Evolutionary conservation across 2,113 vertebrate species (phyloP).

Genomic region (Engystomops pustulosus): DNA sequence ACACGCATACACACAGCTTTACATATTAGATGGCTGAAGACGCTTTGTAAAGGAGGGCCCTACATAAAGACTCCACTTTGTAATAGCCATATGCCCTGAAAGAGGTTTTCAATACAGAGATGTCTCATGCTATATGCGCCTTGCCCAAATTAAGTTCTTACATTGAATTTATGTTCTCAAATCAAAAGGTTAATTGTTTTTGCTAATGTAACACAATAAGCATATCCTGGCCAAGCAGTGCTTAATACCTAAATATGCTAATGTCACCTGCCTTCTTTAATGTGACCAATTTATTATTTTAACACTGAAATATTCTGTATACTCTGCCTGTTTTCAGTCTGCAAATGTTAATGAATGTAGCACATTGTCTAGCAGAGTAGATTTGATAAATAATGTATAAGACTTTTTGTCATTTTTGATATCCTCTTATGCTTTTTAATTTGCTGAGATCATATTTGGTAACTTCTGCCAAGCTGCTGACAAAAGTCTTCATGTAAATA

Average conservation of each 20-base stretch:
- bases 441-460: background rate
- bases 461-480: background rate
- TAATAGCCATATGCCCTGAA: too few species aligned
- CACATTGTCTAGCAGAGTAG: background rate
- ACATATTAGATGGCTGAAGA: too few species aligned
- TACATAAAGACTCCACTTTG: too few species aligned
- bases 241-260: constrained; percentile 7
- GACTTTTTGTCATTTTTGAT: constrained; percentile 13
- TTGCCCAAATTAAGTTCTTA: background rate
- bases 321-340: background rate
- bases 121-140: background rate
- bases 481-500: background rate
- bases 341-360: background rate
- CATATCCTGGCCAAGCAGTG: background rate
- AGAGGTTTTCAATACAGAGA: too few species aligned
- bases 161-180: background rate
- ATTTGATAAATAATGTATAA: constrained; percentile 39
- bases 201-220: background rate
- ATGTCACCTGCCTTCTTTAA: background rate
- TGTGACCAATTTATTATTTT: background rate
- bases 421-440: constrained; percentile 2
- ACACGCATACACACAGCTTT: too few species aligned
- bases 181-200: constrained; percentile 25
- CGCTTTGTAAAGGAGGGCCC: too few species aligned
- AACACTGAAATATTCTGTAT: constrained; percentile 3